Evolutionary conservation across 92 coral and sea anemone species (phyloP), one percentile per base, ranked within the genome.

Genomic region (Actinernus sp.): DNA sequence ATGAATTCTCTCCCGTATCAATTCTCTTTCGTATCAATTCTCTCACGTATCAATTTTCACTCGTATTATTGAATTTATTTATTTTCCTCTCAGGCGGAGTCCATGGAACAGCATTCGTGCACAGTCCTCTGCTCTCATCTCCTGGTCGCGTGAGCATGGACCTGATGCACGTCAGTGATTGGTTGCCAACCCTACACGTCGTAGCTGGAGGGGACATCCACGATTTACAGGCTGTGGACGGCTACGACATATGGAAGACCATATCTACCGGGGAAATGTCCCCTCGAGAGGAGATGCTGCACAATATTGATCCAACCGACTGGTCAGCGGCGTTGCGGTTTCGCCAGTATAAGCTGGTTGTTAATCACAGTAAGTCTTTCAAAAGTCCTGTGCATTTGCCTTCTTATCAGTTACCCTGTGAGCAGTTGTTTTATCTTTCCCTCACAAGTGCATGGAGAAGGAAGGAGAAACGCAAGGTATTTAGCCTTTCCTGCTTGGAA

Each of bases 111-210:
- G 88, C 82, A 16, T 90, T 90, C 60, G 46, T 90, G 4, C 97
- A 90, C 67, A 90, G 97, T 49, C 97, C 97, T 23, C 89, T 85
- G 0, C 82, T 90, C 34, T 43, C 65, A 11, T 23, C 75, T 0
- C 58, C 76, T 27, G 83, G 86, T 44, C 92, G 97, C 26, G 92
- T 86, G 50, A 71, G 86, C 89, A 85, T 83, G 73, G 80, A 90
- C 11, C 55, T 90, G 73, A 74, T 90, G 74, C 97, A 90, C 61
- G 97, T 76, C 58, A 78, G 86, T 4, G 97, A 90, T 76, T 90
- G 97, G 97, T 70, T 90, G 30, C 97, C 97, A 8, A 85, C 97
- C 7, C 59, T 90, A 65, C 86, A 90, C 49, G 52, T 48, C 24
- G 67, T 65, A 22, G 97, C 88, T 0, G 97, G 97, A 18, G 97